These are phyloP conservation scores for Cylas formicarius DNA, from an alignment of 1,140 invertebrate genomes.

Conservation along the genomic window DNA sequence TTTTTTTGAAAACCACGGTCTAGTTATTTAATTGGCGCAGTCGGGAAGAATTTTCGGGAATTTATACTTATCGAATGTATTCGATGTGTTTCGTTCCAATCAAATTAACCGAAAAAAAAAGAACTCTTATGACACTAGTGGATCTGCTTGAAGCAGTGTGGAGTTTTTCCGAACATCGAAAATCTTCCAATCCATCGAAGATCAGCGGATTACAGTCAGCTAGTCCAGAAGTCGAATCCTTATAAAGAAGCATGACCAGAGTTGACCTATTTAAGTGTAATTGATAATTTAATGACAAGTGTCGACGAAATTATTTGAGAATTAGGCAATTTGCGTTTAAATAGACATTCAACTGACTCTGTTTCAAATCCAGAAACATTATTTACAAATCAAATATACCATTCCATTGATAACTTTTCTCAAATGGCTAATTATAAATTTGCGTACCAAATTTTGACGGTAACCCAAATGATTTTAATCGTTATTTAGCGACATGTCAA, in stretches of 20 bases:
- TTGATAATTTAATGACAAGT: neutral
- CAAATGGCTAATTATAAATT: constrained; percentile 12
- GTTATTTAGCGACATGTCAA: constrained; percentile 13
- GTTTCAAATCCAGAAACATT: neutral
- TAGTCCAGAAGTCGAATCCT: neutral
- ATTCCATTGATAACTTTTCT: neutral
- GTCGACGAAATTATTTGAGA: neutral
- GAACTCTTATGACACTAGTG: neutral
- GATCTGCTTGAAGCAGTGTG: neutral
- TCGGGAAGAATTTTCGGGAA: neutral
- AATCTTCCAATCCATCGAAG: neutral
- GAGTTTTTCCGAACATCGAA: neutral
- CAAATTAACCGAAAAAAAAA: neutral
- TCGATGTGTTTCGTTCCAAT: neutral
- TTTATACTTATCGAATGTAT: neutral
- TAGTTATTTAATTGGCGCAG: neutral
- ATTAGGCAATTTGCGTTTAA: neutral
- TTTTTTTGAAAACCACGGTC: neutral
- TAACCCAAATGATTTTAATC: constrained; percentile 15
- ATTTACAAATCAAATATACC: neutral
- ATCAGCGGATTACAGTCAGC: neutral
- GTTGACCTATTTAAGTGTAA: constrained; percentile 5
- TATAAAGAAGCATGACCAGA: constrained; percentile 2
- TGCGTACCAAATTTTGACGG: constrained; percentile 18
- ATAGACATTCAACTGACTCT: constrained; percentile 9